Percentiles rank a stretch among this genome's conserved stretches.
Conservation (phyloP, 23 tunicate species). For the Clavelina lepadiformis region DNA sequence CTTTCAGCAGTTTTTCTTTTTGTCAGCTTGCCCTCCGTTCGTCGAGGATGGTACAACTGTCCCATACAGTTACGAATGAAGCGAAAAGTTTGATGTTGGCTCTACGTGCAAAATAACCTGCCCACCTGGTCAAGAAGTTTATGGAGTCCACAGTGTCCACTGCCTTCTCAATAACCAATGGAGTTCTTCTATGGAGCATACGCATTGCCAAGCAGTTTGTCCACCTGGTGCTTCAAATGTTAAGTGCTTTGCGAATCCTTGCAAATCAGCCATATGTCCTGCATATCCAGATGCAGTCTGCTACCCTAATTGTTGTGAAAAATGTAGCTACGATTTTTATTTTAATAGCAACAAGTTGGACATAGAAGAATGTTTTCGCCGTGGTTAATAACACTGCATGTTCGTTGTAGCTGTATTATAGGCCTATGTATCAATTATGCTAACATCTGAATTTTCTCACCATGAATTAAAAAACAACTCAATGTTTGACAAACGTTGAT, state of each 20-base stretch:
- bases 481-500: no score
- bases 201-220: no score
- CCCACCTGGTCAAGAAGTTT: conserved; percentile 1
- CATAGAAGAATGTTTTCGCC: background rate
- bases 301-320: background rate
- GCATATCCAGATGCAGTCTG: conserved; percentile 4
- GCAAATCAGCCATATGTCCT: conserved; percentile 4
- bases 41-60: conserved; percentile 2
- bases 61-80: background rate
- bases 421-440: no score
- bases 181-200: no score
- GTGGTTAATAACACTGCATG: no score
- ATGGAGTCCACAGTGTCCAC: background rate
- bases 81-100: background rate
- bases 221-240: background rate
- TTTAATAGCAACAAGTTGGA: background rate
- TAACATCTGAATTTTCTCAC: no score
- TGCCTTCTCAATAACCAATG: background rate
- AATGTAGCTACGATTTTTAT: conserved; percentile 3
- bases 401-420: no score
- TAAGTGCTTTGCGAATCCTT: background rate
- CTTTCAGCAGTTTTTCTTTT: no score
- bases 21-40: conserved; percentile 4
- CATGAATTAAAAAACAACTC: no score
- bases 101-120: conserved; percentile 8